phyloP scores from a whole-genome alignment of 2,113 vertebrate genomes.

The Natator depressus region DNA sequence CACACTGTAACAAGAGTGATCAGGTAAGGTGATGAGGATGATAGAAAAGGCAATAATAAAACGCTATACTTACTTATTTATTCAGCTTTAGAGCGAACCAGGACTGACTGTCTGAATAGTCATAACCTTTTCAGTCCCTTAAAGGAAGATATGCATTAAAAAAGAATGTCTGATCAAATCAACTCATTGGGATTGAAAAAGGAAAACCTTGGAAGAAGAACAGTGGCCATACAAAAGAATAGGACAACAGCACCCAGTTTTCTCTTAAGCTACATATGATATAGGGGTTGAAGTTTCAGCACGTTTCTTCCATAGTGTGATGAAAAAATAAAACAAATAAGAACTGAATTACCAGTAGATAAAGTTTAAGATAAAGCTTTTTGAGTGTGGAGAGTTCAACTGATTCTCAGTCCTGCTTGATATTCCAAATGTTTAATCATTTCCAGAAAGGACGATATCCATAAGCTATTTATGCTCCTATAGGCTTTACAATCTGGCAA shows the following conservation, averaged over 20 bases:
- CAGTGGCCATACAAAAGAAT: too few species aligned
- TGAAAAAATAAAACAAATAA: background rate
- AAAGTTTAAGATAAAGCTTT: background rate
- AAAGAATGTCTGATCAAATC: background rate
- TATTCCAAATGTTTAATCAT: background rate
- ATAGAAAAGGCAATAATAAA: conserved; percentile 2
- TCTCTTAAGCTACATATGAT: background rate
- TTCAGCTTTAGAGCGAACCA: background rate
- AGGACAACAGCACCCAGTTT: background rate
- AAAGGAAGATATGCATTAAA: background rate
- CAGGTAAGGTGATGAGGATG: background rate
- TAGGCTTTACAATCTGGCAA: background rate
- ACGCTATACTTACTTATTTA: background rate
- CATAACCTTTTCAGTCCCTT: background rate
- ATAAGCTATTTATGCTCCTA: background rate
- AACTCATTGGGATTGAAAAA: background rate
- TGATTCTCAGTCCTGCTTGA: background rate
- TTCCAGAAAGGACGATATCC: background rate
- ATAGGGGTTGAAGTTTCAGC: background rate
- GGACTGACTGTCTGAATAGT: background rate
- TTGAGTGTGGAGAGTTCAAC: background rate
- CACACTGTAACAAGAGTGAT: too few species aligned
- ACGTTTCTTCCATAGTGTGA: background rate
- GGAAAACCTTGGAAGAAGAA: background rate
- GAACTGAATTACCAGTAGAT: background rate